Evolutionary conservation across 2,113 vertebrate species (phyloP).

Genomic region (Antennarius striatus): DNA sequence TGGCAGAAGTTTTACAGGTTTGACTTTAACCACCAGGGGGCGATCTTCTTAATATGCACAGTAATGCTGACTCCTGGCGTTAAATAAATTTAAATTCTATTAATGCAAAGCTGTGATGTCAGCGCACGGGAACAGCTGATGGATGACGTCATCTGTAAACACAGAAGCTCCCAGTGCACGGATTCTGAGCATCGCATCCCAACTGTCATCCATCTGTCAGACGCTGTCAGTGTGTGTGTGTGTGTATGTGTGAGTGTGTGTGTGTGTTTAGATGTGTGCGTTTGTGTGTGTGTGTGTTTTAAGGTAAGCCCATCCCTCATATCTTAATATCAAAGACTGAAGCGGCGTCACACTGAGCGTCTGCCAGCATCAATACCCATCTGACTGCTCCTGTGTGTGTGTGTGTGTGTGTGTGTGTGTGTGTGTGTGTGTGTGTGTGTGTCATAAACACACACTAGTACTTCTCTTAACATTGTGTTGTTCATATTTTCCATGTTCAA

Average conservation of each 20-base stretch:
- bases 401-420: slow-evolving; percentile 9
- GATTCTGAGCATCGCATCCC: not conserved
- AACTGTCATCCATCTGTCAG: not conserved
- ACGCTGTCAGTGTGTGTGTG: not conserved
- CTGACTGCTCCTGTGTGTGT: slow-evolving; percentile 8
- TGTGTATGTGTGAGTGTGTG: not conserved
- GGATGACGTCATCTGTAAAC: not conserved
- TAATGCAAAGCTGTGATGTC: not conserved
- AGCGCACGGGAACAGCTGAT: not conserved
- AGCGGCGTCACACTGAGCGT: slow-evolving; percentile 18
- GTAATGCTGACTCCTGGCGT: not conserved
- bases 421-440: slow-evolving; percentile 4
- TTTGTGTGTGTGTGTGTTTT: too few relatives aligned
- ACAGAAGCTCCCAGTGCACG: not conserved
- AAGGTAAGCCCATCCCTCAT: slow-evolving; percentile 8
- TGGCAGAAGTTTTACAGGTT: not conserved
- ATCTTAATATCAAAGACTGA: slow-evolving; percentile 39
- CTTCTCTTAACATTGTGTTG: too few relatives aligned
- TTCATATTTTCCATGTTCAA: too few relatives aligned
- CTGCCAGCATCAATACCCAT: slow-evolving; percentile 27
- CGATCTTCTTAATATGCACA: too few relatives aligned
- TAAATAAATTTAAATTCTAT: not conserved
- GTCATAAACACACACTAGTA: too few relatives aligned
- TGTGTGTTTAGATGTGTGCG: too few relatives aligned
- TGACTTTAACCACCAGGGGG: too few relatives aligned